These are phyloP conservation scores for Athrips mouffetella DNA, from an alignment of 2,888 invertebrate genomes.

Conservation along the genomic window DNA sequence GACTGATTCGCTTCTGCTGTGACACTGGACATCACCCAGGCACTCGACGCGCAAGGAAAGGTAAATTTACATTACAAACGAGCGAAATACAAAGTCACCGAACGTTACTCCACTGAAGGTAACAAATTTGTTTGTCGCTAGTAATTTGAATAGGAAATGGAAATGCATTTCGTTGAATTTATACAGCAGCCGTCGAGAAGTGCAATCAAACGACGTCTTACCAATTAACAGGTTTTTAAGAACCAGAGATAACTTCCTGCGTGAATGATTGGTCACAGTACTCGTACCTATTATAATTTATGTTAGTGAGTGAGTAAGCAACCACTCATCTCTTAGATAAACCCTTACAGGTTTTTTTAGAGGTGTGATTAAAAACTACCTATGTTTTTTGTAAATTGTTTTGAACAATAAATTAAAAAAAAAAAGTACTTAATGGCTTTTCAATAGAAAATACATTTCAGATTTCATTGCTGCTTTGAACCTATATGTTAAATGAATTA, in stretches of 20 bases:
- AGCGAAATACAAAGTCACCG: conserved; percentile 46
- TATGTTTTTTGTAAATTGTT: neutral
- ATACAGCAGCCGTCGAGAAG: neutral
- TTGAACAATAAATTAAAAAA: too few species aligned
- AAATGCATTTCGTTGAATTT: conserved; percentile 2
- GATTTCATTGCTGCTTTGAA: too few species aligned
- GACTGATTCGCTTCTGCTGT: neutral
- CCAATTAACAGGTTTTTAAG: neutral
- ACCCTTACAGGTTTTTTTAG: too few species aligned
- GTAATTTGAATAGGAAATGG: conserved; percentile 30
- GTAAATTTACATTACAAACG: conserved; percentile 65
- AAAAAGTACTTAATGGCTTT: too few species aligned
- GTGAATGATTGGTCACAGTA: too few species aligned
- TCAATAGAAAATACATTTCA: too few species aligned
- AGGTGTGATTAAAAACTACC: too few species aligned
- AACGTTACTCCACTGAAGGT: conserved; percentile 36
- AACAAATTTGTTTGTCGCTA: conserved; percentile 40
- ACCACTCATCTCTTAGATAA: too few species aligned
- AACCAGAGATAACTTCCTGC: too few species aligned
- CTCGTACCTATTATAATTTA: too few species aligned
- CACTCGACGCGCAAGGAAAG: conserved; percentile 48
- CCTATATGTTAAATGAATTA: too few species aligned
- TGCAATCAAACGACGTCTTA: neutral
- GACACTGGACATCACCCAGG: conserved; percentile 27
- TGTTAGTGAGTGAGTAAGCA: too few species aligned